These are phyloP conservation scores for Eulemur albifrons DNA, from an alignment of 2,797 vertebrate genomes.

Conservation along the genomic window DNA sequence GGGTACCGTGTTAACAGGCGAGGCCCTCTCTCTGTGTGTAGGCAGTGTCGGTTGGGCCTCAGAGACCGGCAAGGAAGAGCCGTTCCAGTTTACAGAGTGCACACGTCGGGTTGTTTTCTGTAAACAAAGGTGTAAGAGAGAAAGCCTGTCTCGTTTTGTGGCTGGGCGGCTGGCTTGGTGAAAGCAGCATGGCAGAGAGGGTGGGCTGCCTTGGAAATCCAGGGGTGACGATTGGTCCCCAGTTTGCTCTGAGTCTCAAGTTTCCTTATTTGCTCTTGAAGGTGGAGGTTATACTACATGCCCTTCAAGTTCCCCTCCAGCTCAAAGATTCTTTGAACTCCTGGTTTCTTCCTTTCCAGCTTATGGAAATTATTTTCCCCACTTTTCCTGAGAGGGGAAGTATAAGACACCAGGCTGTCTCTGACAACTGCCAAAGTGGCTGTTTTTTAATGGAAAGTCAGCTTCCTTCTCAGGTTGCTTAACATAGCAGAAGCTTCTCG, in stretches of 20 bases:
- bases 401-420: slow-evolving; percentile 67
- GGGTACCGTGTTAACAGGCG: not conserved
- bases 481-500: slow-evolving; percentile 66
- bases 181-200: not conserved
- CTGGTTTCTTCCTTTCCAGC: slow-evolving; percentile 62
- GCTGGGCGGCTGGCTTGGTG: not conserved
- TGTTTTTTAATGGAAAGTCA: slow-evolving; percentile 72
- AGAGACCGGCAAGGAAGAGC: not conserved
- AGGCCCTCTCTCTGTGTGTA: not conserved
- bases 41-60: not conserved
- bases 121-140: not conserved
- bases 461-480: slow-evolving; percentile 74
- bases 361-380: slow-evolving; percentile 65
- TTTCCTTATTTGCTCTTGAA: not conserved
- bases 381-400: slow-evolving; percentile 72
- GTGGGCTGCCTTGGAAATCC: not conserved
- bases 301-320: slow-evolving; percentile 7
- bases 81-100: not conserved
- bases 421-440: slow-evolving; percentile 64
- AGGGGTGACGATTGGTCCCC: not conserved
- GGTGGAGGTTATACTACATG: not conserved
- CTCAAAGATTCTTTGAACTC: slow-evolving; percentile 43
- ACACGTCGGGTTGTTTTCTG: not conserved
- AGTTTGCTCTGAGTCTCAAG: not conserved
- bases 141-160: not conserved